Percentiles rank a stretch among this genome's conserved stretches.
Evolutionary conservation across 1,140 invertebrate species (phyloP).

Genomic region (Arion vulgaris): DNA sequence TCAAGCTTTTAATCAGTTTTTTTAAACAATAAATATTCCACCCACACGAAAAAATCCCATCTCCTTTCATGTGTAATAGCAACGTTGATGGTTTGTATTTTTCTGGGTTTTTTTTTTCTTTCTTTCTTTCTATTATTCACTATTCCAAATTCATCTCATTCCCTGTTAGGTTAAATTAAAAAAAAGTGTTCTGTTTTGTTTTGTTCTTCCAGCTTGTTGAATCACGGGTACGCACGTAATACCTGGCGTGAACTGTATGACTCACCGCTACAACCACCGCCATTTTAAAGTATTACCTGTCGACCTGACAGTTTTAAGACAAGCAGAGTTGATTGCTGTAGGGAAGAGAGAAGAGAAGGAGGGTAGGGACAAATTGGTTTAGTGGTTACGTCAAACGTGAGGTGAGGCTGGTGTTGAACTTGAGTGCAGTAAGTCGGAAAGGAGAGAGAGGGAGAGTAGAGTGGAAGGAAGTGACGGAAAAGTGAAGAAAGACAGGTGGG

Average conservation of each 20-base stretch:
- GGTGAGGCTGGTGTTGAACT: neutral
- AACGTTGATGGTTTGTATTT: too few species aligned
- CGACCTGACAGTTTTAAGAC: neutral
- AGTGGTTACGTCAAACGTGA: neutral
- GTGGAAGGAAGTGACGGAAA: neutral
- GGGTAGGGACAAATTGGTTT: neutral
- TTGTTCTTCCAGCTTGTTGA: neutral
- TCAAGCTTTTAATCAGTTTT: too few species aligned
- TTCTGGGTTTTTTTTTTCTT: too few species aligned
- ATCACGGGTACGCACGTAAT: neutral
- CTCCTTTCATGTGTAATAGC: too few species aligned
- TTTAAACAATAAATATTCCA: too few species aligned
- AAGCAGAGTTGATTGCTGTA: neutral
- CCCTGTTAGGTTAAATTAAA: too few species aligned
- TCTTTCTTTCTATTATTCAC: too few species aligned
- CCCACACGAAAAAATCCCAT: too few species aligned
- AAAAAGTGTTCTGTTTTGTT: neutral
- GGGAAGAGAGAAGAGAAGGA: neutral
- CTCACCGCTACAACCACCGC: neutral
- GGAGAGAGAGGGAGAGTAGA: neutral
- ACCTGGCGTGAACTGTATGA: slow-evolving; percentile 7
- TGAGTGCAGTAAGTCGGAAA: too few species aligned
- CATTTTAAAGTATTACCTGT: neutral
- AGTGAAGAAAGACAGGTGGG: neutral
- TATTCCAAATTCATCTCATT: too few species aligned